Conservation (phyloP, 2,888 invertebrate species). For the Macrosiphum euphorbiae region DNA sequence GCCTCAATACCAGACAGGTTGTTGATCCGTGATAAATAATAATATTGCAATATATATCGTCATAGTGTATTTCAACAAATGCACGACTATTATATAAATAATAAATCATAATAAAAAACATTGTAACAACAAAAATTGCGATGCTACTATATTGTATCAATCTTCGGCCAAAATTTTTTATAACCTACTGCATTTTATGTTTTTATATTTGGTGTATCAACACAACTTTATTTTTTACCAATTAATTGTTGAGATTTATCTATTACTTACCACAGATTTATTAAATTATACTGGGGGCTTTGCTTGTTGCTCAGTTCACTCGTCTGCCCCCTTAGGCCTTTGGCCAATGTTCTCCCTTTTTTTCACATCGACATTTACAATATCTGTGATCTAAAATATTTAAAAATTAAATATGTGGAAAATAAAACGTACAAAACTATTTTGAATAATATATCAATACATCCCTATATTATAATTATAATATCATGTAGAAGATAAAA, state of each 20-base stretch:
- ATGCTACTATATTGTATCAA: not conserved
- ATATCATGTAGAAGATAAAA: not conserved
- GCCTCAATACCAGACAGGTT: conserved; percentile 74
- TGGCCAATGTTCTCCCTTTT: too few species aligned
- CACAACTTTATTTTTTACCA: not conserved
- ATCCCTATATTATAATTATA: not conserved
- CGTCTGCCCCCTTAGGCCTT: too few species aligned
- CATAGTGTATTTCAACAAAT: not conserved
- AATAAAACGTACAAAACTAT: not conserved
- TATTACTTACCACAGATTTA: too few species aligned
- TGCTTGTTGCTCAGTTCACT: not conserved
- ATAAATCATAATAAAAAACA: not conserved
- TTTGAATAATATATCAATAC: not conserved
- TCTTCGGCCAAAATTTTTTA: too few species aligned
- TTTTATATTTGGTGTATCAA: too few species aligned
- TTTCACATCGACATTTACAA: not conserved
- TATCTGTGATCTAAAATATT: not conserved
- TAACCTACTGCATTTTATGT: too few species aligned
- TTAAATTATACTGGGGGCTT: not conserved
- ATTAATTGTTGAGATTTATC: not conserved
- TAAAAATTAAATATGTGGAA: not conserved
- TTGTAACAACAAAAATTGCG: not conserved
- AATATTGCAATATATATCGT: not conserved
- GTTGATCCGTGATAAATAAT: not conserved
- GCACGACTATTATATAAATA: not conserved